phyloP scores from a whole-genome alignment of 2,888 invertebrate species.

The Andrena chrysosceles region DNA sequence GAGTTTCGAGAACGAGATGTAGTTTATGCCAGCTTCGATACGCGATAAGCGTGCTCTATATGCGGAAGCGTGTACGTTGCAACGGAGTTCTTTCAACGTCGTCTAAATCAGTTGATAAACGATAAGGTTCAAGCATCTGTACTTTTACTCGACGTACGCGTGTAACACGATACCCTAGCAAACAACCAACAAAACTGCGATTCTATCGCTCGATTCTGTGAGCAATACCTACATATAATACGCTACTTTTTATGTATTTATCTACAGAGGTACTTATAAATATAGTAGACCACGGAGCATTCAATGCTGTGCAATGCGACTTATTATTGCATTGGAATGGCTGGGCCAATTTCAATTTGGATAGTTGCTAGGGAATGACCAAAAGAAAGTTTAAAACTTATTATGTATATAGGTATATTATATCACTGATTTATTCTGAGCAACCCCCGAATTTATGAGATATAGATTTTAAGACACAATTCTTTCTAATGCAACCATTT shows the following conservation, averaged over 20 bases:
- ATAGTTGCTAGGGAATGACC: too few species aligned
- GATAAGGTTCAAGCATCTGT: constrained; percentile 49
- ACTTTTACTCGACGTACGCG: constrained; percentile 22
- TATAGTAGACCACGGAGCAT: background rate
- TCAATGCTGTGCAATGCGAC: background rate
- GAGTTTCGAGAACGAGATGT: constrained; percentile 44
- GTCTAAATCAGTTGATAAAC: constrained; percentile 39
- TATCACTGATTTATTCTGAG: too few species aligned
- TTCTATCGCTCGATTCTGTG: constrained; percentile 35
- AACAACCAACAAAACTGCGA: constrained; percentile 34
- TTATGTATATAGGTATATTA: too few species aligned
- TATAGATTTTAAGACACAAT: too few species aligned
- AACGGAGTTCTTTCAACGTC: constrained; percentile 42
- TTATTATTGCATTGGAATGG: background rate
- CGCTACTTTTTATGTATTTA: background rate
- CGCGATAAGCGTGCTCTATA: constrained; percentile 42
- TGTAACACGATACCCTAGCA: constrained; percentile 21
- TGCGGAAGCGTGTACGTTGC: constrained; percentile 44
- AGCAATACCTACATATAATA: background rate
- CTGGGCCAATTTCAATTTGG: too few species aligned
- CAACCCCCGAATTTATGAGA: too few species aligned
- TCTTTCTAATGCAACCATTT: too few species aligned
- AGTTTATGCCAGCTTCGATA: constrained; percentile 44
- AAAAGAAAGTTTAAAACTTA: too few species aligned
- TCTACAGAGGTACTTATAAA: background rate